phyloP scores from a whole-genome alignment of 2,113 vertebrate genomes.

The Athene noctua region DNA sequence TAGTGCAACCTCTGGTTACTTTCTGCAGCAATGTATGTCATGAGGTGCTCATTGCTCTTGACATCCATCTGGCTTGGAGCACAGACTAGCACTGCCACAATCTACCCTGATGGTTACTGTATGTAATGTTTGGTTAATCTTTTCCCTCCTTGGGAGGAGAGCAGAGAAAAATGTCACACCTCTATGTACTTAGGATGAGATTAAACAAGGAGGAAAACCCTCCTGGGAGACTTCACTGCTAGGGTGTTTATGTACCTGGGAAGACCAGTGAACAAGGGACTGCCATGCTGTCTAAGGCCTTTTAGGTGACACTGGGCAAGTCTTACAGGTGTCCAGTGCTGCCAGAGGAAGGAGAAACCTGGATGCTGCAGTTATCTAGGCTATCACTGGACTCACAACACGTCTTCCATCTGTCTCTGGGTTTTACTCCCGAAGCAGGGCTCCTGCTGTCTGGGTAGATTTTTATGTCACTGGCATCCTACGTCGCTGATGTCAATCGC shows the following conservation, averaged over 20 bases:
- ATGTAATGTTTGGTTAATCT: neutral
- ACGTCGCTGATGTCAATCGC: accelerated
- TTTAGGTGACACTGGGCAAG: neutral
- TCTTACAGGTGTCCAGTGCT: neutral
- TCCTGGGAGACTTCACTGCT: neutral
- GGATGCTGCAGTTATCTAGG: neutral
- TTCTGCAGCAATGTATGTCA: neutral
- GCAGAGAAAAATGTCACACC: neutral
- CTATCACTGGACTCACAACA: neutral
- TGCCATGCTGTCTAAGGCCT: neutral
- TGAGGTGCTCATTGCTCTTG: neutral
- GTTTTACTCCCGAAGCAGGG: neutral
- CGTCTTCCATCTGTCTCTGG: neutral
- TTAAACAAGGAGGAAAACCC: neutral
- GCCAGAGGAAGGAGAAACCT: neutral
- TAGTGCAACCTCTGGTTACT: neutral
- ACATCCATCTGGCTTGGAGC: neutral
- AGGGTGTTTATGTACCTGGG: neutral
- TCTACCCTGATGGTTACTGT: accelerated
- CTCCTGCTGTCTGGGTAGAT: neutral
- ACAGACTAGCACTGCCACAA: neutral
- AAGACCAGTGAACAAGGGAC: neutral
- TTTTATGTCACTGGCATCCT: neutral
- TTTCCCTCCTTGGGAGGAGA: neutral
- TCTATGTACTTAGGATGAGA: neutral